phyloP scores from a whole-genome alignment of 2,888 invertebrate species.

The Heliconius sara region DNA sequence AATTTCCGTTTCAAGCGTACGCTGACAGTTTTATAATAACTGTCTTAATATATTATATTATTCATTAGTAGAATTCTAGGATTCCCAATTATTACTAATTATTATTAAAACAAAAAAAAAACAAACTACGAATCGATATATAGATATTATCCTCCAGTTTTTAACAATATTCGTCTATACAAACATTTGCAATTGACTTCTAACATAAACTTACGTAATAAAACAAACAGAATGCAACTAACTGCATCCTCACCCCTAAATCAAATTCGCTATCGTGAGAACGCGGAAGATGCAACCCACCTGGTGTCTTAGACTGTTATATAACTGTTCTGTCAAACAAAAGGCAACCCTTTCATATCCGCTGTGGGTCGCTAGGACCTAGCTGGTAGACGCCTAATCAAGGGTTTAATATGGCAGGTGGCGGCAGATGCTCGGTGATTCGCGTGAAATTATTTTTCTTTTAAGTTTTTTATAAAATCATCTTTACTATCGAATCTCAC shows the following conservation, averaged over 20 bases:
- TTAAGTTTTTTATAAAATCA: conserved; percentile 52
- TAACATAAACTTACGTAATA: conserved; percentile 34
- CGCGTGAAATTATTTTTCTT: conserved; percentile 80
- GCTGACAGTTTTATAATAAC: too few relatives aligned
- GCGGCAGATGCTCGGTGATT: conserved; percentile 78
- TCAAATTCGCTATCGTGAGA: conserved; percentile 75
- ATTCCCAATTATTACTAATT: too few relatives aligned
- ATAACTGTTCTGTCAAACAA: conserved; percentile 74
- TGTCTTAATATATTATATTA: too few relatives aligned
- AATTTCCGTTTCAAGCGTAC: too few relatives aligned
- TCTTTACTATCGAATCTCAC: conserved; percentile 66
- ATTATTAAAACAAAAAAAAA: neutral
- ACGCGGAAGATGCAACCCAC: conserved; percentile 70
- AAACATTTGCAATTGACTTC: conserved; percentile 16
- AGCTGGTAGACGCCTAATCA: conserved; percentile 67
- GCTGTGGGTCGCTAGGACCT: conserved; percentile 65
- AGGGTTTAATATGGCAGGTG: conserved; percentile 75
- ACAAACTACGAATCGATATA: neutral
- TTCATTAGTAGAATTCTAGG: too few relatives aligned
- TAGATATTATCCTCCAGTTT: neutral
- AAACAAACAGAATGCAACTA: conserved; percentile 61
- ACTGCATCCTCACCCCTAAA: conserved; percentile 64
- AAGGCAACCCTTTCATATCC: conserved; percentile 72
- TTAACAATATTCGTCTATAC: neutral
- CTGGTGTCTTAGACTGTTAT: conserved; percentile 70